Conservation (phyloP, 2,113 vertebrate species). For the Phrynosoma blainvillii region DNA sequence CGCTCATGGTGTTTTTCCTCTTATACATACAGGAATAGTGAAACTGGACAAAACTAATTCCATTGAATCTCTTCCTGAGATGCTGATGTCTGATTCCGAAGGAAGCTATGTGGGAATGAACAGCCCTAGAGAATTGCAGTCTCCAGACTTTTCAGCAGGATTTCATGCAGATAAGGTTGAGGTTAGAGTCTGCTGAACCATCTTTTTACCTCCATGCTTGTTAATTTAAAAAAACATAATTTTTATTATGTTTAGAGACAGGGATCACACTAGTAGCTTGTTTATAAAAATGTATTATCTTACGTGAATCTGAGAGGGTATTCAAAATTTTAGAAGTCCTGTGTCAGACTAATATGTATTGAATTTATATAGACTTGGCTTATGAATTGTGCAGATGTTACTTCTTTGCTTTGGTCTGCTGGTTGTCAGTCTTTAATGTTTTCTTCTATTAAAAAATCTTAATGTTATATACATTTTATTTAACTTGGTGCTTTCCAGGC, state of each 20-base stretch:
- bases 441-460: not conserved
- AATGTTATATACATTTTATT: too few relatives aligned
- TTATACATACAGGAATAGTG: conserved; percentile 71
- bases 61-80: conserved; percentile 91
- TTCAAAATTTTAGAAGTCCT: not conserved
- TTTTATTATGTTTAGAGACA: not conserved
- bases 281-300: not conserved
- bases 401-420: not conserved
- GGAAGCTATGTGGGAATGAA: conserved; percentile 88
- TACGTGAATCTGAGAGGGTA: not conserved
- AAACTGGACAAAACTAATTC: conserved; percentile 87
- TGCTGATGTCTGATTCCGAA: conserved; percentile 95
- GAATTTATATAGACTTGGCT: not conserved
- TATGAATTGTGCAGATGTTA: not conserved
- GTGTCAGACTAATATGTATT: not conserved
- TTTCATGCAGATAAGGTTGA: conserved; percentile 79
- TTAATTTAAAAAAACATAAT: not conserved
- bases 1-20: conserved; percentile 34
- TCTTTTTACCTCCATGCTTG: conserved; percentile 19
- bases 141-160: conserved; percentile 83
- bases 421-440: not conserved
- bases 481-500: too few relatives aligned
- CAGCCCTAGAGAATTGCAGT: conserved; percentile 92
- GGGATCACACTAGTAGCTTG: not conserved
- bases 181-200: conserved; percentile 66